Percentiles rank a stretch among this genome's conserved stretches.
Conservation (phyloP, 2,888 invertebrate species). For the Dryococelus australis region DNA sequence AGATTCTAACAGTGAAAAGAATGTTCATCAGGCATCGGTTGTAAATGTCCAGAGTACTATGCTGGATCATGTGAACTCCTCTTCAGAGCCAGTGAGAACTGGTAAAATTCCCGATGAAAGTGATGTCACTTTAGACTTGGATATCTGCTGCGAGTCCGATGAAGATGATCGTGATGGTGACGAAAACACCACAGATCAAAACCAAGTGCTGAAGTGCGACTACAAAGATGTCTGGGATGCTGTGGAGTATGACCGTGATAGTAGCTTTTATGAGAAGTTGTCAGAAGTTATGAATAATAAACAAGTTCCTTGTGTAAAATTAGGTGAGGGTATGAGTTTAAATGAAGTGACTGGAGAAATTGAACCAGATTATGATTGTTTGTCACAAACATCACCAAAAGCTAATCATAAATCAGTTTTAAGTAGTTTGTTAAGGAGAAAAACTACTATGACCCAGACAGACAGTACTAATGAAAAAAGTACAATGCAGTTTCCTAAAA, state of each 20-base stretch:
- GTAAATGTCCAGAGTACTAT: not conserved
- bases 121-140: slow-evolving; percentile 30
- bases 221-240: not conserved
- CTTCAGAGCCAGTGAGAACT: not conserved
- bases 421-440: not conserved
- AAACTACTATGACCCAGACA: not conserved
- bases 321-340: not conserved
- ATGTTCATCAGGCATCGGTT: not conserved
- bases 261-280: not conserved
- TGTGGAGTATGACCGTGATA: not conserved
- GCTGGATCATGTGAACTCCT: not conserved
- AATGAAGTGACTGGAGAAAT: not conserved
- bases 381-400: not conserved
- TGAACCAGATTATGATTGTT: not conserved
- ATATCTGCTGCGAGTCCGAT: slow-evolving; percentile 31
- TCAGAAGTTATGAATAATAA: not conserved
- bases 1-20: not conserved
- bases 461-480: not conserved
- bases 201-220: not conserved
- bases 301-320: not conserved
- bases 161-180: slow-evolving; percentile 17
- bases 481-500: not conserved
- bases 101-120: not conserved
- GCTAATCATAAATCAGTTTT: not conserved
- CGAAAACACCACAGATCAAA: not conserved